Percentiles rank a stretch among this genome's conserved stretches.
These are phyloP conservation scores for Muscicapa adusta DNA, from an alignment of 2,113 vertebrate species.

Conservation along the genomic window DNA sequence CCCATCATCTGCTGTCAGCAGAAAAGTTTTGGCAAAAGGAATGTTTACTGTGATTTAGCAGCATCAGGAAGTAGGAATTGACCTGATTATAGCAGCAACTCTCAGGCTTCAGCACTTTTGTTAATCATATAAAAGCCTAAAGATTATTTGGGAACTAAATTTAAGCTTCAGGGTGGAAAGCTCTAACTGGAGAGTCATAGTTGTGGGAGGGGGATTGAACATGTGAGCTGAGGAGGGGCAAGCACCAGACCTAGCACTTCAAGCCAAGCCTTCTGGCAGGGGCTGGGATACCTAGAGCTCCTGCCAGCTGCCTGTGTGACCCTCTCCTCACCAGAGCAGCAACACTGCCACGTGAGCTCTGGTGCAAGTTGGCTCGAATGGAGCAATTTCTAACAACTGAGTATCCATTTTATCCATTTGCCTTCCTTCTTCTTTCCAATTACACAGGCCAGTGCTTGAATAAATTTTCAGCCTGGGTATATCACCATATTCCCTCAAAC, in stretches of 20 bases:
- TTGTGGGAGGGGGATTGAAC: neutral
- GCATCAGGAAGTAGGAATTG: neutral
- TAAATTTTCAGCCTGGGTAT: neutral
- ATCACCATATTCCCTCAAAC: neutral
- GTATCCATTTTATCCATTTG: neutral
- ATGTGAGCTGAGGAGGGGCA: neutral
- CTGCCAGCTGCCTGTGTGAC: neutral
- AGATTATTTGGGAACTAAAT: neutral
- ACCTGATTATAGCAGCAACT: neutral
- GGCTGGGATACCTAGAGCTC: neutral
- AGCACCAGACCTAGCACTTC: neutral
- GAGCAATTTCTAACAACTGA: neutral
- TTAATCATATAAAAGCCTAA: neutral
- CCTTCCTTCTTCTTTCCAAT: neutral
- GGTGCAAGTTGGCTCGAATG: neutral
- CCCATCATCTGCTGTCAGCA: neutral
- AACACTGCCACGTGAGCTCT: accelerated
- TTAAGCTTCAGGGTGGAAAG: neutral
- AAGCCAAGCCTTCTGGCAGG: neutral
- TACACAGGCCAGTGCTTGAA: neutral
- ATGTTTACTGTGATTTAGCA: constrained; percentile 1
- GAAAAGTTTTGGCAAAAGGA: neutral
- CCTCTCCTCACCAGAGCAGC: neutral
- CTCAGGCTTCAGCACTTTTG: neutral
- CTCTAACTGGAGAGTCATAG: neutral